phyloP scores from a whole-genome alignment of 1,140 invertebrate species.

The Euura saliciscinereae region DNA sequence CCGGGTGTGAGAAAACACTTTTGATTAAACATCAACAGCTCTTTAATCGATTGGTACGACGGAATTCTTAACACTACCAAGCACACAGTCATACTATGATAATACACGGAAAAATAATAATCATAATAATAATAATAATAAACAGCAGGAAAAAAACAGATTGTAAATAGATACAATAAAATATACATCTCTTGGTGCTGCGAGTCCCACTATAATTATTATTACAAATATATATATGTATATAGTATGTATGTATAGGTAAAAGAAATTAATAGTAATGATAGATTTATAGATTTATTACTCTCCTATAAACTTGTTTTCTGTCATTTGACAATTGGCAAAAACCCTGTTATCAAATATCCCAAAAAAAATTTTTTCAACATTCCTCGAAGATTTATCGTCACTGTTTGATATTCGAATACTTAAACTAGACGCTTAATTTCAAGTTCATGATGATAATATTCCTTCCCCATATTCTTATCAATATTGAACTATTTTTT shows the following conservation, averaged over 20 bases:
- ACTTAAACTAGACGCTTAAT: too few relatives aligned
- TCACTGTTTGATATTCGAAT: too few relatives aligned
- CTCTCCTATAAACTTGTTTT: neutral
- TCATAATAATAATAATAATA: too few relatives aligned
- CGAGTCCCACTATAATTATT: neutral
- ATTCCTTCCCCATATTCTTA: too few relatives aligned
- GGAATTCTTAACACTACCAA: neutral
- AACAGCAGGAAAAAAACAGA: neutral
- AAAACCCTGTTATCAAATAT: neutral
- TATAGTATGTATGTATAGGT: too few relatives aligned
- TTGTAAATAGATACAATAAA: constrained; percentile 1
- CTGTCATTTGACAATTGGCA: neutral
- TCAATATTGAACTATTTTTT: too few relatives aligned
- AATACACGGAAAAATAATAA: neutral
- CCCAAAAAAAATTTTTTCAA: too few relatives aligned
- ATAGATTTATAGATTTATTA: neutral
- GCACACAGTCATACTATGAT: constrained; percentile 3
- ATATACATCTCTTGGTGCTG: neutral
- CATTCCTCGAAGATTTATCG: too few relatives aligned
- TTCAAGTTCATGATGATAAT: too few relatives aligned
- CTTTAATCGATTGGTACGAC: neutral
- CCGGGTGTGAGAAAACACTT: too few relatives aligned
- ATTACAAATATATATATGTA: neutral
- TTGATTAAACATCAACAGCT: neutral
- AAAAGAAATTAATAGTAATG: neutral